Base-by-base conservation (phyloP, 2,888 invertebrate genomes). In the Gymnocheta viridis region DNA sequence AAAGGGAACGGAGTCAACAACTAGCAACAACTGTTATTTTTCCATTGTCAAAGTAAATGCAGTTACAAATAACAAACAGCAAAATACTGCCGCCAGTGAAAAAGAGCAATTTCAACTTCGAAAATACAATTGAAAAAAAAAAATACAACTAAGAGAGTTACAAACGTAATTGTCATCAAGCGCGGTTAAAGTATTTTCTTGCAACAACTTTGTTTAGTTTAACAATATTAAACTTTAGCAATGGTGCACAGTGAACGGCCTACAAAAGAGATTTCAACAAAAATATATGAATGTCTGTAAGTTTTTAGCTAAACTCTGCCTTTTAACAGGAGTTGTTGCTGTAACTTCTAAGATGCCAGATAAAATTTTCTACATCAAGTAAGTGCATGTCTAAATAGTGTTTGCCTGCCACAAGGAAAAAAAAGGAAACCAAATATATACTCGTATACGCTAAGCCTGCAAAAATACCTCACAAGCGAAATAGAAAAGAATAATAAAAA, bases 11-110 rank as follows among this genome's bases (percentile, higher is more conserved):
- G 1, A 24, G 32, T 9, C 35, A 27, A 3, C 7, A 64, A 72
- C 41, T 14, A 78, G 60, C 73, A 82, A 74, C 78, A 74, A 73
- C 64, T 82, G 82, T 51, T 78, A 47, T 56, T 69, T 74, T 79
- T 56, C 27, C 82, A 62, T 56, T 79, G 82, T 44, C 67, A 78
- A 69, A 67, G 78, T 62, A 69, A 82, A 67, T 69, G 67, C 60
- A 82, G 17, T 47, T 38, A 62, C 82, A 78, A 78, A 72, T 56
- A 60, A 49, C 58, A 77, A 70, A 81, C 56, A 80, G 9, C 56
- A 41, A 56, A 51, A 19, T 66, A 44, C 24, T 60, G 72, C 66
- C 77, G 22, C 41, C 41, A 77, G 64, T 38, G 19, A 77, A 69
- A 29, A 58, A 74, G 72, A 70, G 32, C 62, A 79, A 79, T 49